Base-by-base conservation (phyloP, 2,113 vertebrate genomes). In the Lophura nycthemera region DNA sequence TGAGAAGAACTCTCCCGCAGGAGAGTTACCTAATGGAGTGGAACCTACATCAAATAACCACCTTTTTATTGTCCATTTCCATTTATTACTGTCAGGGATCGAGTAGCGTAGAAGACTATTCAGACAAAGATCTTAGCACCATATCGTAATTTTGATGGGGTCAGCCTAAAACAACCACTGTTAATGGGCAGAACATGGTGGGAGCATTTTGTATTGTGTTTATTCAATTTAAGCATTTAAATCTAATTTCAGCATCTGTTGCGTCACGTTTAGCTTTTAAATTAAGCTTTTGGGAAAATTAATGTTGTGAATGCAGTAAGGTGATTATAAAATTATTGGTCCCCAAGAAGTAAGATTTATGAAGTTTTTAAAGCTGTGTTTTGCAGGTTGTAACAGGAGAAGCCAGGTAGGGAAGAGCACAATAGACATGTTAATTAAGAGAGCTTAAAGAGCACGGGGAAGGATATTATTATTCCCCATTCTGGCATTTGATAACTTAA, bases 211-310 rank as follows among this genome's bases (percentile, higher is more conserved):
- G 57, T 19, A 8, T 70, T 66, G n/a, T 5, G 4, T 91, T 89
- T 70, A 66, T 89, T 88, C 1, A 4, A 36, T 74, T 88, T 83
- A 88, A 86, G 19, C 27, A 60, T 63, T 76, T 71, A 91, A 85
- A 96, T 90, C 47, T 9, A 86, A 47, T 95, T 91, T 83, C 1
- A 1, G 59, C 54, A 73, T 86, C 67, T 91, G 18, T 83, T 80
- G 20, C 74, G 71, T 73, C 92, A 63, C 34, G 30, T 76, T 95
- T 73, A 80, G 72, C 45, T 90, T 90, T 93, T 74, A 85, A 88
- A 90, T 94, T 70, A 94, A 90, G 50, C 50, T 91, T 36, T 92
- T 9, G 50, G 64, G 64, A 77, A 85, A 83, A 96, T 74, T 20
- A 86, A 47, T 45, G 9, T 66, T 63, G 45, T 0, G 1, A 79